phyloP scores from a whole-genome alignment of 2,797 vertebrate genomes.

The Tokudaia tokunoshimensis region DNA sequence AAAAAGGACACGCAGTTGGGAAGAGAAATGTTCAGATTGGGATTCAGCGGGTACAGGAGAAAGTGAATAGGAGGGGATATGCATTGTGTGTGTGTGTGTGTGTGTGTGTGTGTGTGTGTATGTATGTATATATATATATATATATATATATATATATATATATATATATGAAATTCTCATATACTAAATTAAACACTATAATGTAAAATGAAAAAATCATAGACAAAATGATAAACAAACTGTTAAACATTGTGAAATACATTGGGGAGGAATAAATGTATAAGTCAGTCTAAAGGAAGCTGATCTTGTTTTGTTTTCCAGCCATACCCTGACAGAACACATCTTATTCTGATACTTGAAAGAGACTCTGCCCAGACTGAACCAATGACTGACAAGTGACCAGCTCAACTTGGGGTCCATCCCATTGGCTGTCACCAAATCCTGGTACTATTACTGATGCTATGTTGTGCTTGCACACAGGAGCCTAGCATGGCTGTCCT shows the following conservation, averaged over 20 bases:
- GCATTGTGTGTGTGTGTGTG: no score
- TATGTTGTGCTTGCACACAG: no score
- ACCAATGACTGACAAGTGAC: no score
- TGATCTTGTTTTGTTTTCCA: neutral
- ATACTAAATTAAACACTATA: neutral
- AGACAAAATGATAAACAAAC: neutral
- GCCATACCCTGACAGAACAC: neutral
- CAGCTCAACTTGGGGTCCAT: no score
- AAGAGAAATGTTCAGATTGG: neutral
- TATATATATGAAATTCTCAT: neutral
- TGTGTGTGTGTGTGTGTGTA: no score
- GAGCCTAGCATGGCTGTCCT: no score
- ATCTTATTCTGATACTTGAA: neutral
- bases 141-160: no score
- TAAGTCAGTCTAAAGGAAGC: neutral
- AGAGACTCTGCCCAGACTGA: neutral
- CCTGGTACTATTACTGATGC: no score
- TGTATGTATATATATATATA: no score
- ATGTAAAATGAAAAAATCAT: neutral
- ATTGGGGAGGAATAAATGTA: neutral
- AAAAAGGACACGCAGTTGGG: no score
- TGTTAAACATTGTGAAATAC: neutral
- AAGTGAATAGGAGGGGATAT: neutral
- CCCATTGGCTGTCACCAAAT: no score
- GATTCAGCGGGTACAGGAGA: accelerated